These are phyloP conservation scores for Saccostrea echinata DNA, from an alignment of 1,140 invertebrate genomes.

Conservation along the genomic window DNA sequence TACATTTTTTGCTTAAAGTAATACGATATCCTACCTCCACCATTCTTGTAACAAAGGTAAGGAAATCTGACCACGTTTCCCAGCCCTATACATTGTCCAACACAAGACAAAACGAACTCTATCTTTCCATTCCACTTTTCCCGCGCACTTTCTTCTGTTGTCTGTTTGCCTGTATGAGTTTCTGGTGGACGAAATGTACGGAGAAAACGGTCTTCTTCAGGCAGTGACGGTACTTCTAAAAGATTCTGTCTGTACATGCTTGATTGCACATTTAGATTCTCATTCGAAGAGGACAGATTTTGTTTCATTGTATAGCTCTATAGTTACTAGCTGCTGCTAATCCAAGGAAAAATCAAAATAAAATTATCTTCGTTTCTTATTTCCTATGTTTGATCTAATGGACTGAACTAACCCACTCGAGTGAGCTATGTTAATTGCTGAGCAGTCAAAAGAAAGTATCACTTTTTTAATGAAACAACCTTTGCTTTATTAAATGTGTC, in stretches of 20 bases:
- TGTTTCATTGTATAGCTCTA: neutral
- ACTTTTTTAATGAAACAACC: neutral
- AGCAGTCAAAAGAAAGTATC: neutral
- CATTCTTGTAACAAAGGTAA: conserved; percentile 94
- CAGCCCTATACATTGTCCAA: conserved; percentile 85
- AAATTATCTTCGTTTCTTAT: neutral
- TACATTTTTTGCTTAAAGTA: too few relatives aligned
- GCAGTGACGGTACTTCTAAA: neutral
- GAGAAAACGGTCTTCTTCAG: neutral
- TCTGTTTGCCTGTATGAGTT: neutral
- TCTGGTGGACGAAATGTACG: neutral
- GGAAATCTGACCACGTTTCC: conserved; percentile 96
- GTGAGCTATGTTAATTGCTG: neutral
- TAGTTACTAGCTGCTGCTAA: neutral
- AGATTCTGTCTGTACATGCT: neutral
- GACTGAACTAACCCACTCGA: neutral
- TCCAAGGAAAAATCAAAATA: neutral
- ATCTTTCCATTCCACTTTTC: conserved; percentile 62
- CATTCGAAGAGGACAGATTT: neutral
- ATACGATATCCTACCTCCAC: conserved; percentile 85
- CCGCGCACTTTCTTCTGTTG: conserved; percentile 10
- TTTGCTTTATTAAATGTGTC: neutral
- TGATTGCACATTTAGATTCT: neutral
- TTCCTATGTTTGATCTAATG: neutral
- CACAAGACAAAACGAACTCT: conserved; percentile 67